Base-by-base conservation (phyloP, 2,888 invertebrate species). In the Drosophila infuscata region DNA sequence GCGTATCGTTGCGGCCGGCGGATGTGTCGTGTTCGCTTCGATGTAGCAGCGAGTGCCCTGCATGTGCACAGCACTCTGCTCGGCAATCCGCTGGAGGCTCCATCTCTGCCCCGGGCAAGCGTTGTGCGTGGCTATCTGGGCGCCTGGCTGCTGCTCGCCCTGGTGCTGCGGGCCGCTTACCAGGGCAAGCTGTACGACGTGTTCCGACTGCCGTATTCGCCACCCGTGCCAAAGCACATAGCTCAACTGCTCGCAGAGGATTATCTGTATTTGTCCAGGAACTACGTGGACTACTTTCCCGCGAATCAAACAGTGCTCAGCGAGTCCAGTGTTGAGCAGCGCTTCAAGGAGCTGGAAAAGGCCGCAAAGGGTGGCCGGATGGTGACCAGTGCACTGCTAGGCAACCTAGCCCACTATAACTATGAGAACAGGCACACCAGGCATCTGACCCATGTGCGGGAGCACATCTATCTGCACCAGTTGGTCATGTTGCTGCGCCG, bases 181-280 rank as follows among this genome's bases (percentile, higher is more conserved):
- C 92, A 92, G 75, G 92, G 91, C 20, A 92, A 92, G 62, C 51
- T 92, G 11, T 92, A 85, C 41, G 92, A 92, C 36, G 85, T 87
- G 1, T 79, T 92, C 53, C 90, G 92, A 0, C 36, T 74, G 54
- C 83, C 91, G 0, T 75, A 60, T 29, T 81, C 74, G 43, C 68
- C 76, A 0, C 76, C 81, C 0, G 57, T 83, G 43, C 92, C 92
- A 0, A 35, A 54, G 4, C 63, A 58, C 3, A 89, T 91, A 5
- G 32, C 68, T 0, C 81, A 91, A 3, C 68, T 92, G 0, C 59
- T 83, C 0, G 63, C 38, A 0, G 48, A 57, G 5, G 59, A 83
- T 15, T 92, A 91, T n/a, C 63, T 62, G 0, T 57, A 84, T 1
- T 38, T 85, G 0, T 46, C 76, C 0, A 3, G 66, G 0, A 53